Evolutionary conservation across 2,888 invertebrate species (phyloP).

Genomic region (Phengaris alcon): DNA sequence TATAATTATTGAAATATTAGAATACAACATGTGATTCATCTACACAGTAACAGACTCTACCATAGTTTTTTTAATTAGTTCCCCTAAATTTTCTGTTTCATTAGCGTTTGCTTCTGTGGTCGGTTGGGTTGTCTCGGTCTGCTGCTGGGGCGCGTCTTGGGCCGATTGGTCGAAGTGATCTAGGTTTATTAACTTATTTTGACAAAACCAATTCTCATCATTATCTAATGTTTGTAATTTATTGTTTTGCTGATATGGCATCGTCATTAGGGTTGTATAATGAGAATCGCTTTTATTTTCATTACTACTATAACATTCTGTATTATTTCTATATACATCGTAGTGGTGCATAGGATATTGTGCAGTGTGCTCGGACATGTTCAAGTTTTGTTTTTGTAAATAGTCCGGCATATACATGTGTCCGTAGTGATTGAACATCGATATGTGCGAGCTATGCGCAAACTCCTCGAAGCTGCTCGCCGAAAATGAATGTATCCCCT

Average conservation of each 20-base stretch:
- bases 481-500: slow-evolving; percentile 70
- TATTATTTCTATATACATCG: slow-evolving; percentile 63
- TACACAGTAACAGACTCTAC: slow-evolving; percentile 93
- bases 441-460: slow-evolving; percentile 74
- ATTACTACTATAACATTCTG: slow-evolving; percentile 61
- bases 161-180: slow-evolving; percentile 63
- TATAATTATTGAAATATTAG: slow-evolving; percentile 63
- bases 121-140: slow-evolving; percentile 45
- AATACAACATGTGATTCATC: slow-evolving; percentile 71
- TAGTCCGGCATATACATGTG: slow-evolving; percentile 72
- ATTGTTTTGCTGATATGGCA: slow-evolving; percentile 81
- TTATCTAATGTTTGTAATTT: slow-evolving; percentile 83
- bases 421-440: slow-evolving; percentile 74
- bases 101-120: slow-evolving; percentile 47
- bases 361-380: slow-evolving; percentile 55
- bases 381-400: slow-evolving; percentile 58
- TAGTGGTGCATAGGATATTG: slow-evolving; percentile 66
- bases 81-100: slow-evolving; percentile 88
- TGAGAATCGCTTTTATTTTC: slow-evolving; percentile 76
- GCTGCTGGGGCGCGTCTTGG: slow-evolving; percentile 56
- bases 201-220: slow-evolving; percentile 75
- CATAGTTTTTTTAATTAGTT: slow-evolving; percentile 95
- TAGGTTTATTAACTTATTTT: slow-evolving; percentile 63
- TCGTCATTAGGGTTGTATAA: slow-evolving; percentile 84
- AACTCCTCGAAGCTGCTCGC: slow-evolving; percentile 76